Conservation (phyloP, 2,113 vertebrate species). For the Oncorhynchus kisutch region DNA sequence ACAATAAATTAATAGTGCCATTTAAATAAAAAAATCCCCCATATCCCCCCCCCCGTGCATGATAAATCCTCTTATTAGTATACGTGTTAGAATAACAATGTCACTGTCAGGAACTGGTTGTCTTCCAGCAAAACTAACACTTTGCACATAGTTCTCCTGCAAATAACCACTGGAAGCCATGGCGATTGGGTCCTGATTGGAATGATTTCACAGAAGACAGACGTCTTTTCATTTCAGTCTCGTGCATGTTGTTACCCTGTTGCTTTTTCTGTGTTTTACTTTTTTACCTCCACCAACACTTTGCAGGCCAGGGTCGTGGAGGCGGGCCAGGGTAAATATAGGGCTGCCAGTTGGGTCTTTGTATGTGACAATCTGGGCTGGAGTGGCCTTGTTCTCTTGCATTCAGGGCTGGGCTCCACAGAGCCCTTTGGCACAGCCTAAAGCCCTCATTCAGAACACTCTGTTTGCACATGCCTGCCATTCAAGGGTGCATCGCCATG, state of each 20-base stretch:
- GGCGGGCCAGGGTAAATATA: slow-evolving; percentile 67
- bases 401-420: slow-evolving; percentile 65
- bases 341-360: slow-evolving; percentile 58
- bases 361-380: slow-evolving; percentile 55
- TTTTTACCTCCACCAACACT: slow-evolving; percentile 43
- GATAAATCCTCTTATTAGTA: background rate
- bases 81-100: background rate
- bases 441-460: slow-evolving; percentile 50
- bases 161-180: slow-evolving; percentile 31
- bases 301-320: slow-evolving; percentile 57
- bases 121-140: background rate
- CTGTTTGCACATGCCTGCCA: slow-evolving; percentile 67
- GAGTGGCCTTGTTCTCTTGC: slow-evolving; percentile 1
- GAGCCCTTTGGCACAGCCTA: slow-evolving; percentile 58
- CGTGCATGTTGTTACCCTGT: slow-evolving; percentile 42
- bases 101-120: background rate
- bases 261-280: slow-evolving; percentile 29
- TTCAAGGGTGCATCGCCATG: slow-evolving; percentile 65
- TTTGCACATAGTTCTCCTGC: background rate
- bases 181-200: slow-evolving; percentile 22
- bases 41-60: too few relatives aligned
- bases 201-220: slow-evolving; percentile 42
- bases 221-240: slow-evolving; percentile 42
- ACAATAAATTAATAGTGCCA: too few relatives aligned
- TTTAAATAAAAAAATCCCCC: too few relatives aligned